Percentiles rank a stretch among this genome's conserved stretches.
These are phyloP conservation scores for Tonatia bakeri DNA, from an alignment of 2,113 vertebrate species.

Conservation along the genomic window DNA sequence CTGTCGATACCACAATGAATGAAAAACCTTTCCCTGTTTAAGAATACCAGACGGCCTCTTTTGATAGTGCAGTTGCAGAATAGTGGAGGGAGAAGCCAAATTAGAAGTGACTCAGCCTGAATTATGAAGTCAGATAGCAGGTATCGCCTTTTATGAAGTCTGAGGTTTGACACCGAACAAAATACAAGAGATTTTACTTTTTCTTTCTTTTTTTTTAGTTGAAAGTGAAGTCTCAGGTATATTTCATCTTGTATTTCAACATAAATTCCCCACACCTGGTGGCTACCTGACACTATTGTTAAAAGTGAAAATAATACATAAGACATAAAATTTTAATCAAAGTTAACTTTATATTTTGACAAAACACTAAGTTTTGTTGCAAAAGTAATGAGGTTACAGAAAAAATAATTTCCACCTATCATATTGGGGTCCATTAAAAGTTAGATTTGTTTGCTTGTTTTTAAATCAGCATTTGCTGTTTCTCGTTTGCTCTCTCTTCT, in stretches of 20 bases:
- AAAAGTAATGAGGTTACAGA: not conserved
- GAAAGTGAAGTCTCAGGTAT: not conserved
- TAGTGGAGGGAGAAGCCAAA: not conserved
- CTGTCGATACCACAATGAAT: not conserved
- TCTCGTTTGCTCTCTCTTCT: not conserved
- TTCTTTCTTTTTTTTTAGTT: not conserved
- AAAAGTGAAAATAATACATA: not conserved
- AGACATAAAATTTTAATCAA: not conserved
- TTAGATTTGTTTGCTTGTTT: not conserved
- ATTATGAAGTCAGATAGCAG: not conserved
- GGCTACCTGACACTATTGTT: constrained; percentile 1
- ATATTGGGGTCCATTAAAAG: not conserved
- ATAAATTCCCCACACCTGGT: not conserved
- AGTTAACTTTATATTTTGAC: not conserved
- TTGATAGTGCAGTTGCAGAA: not conserved
- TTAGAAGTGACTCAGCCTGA: not conserved
- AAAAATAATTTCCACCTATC: not conserved
- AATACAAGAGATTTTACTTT: not conserved
- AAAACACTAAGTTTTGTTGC: not conserved
- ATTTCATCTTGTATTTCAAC: not conserved
- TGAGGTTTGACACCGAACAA: not conserved
- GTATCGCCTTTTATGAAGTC: not conserved
- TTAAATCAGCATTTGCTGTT: not conserved
- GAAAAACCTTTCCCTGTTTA: not conserved
- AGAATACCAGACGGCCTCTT: not conserved